Conservation (phyloP, 1,140 invertebrate species). For the Eciton burchellii region DNA sequence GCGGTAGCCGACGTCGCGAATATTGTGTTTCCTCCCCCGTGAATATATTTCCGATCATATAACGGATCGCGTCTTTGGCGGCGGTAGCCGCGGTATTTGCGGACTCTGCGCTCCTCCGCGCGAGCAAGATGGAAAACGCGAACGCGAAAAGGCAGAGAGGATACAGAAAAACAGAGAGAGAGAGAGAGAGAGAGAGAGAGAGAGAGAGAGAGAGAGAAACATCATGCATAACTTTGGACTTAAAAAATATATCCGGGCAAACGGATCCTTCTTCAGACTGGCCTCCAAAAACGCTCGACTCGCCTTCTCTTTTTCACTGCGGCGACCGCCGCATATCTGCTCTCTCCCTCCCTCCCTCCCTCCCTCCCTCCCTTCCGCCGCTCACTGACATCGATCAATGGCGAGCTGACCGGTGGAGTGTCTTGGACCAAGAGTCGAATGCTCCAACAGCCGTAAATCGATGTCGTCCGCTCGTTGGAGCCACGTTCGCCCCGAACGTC, state of each 20-base stretch:
- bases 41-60: slow-evolving; percentile 33
- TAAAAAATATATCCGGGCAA: slow-evolving; percentile 7
- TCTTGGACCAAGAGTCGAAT: not conserved
- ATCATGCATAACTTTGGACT: not conserved
- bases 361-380: not conserved
- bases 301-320: too few species aligned
- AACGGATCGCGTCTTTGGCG: slow-evolving; percentile 14
- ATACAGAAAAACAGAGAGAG: not conserved
- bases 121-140: not conserved
- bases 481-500: not conserved
- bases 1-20: slow-evolving; percentile 27
- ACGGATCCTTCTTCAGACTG: not conserved
- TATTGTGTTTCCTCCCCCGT: slow-evolving; percentile 27
- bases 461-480: not conserved
- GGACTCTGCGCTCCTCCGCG: not conserved
- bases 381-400: not conserved
- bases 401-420: not conserved
- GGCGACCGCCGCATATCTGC: not conserved
- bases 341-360: not conserved
- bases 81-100: not conserved
- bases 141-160: not conserved
- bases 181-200: too few species aligned
- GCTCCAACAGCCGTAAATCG: slow-evolving; percentile 1
- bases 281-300: not conserved
- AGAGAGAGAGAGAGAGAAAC: not conserved